A percentile compares a stretch with the other conserved stretches of the same genome.
phyloP scores from a whole-genome alignment of 2,113 vertebrate genomes.

The Pelecanus crispus region DNA sequence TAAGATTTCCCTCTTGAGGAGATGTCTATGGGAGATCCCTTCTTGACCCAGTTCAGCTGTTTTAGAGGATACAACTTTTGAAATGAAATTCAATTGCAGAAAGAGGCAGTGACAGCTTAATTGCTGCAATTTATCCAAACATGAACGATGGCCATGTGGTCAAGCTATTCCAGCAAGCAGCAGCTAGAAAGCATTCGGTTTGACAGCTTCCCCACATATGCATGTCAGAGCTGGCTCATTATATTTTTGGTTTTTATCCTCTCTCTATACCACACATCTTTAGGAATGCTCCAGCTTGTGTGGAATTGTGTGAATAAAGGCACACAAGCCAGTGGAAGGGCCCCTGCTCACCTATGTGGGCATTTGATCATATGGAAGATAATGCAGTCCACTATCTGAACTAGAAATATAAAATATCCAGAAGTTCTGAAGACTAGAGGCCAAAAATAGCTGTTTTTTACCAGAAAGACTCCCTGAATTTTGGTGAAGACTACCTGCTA shows the following conservation, averaged over 20 bases:
- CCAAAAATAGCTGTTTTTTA: neutral
- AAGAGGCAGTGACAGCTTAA: neutral
- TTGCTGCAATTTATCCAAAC: neutral
- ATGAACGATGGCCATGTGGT: accelerated
- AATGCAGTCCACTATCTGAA: neutral
- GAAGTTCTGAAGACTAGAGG: neutral
- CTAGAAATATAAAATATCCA: neutral
- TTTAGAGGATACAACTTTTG: neutral
- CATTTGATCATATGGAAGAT: neutral
- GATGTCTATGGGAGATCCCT: neutral
- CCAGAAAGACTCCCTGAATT: neutral
- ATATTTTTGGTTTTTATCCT: neutral
- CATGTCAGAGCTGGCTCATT: accelerated
- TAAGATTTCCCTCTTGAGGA: neutral
- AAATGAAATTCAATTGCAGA: neutral
- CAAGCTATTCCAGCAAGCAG: neutral
- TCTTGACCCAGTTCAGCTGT: neutral
- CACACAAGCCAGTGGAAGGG: neutral
- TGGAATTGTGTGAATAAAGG: accelerated
- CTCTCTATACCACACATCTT: neutral
- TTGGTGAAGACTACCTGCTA: neutral
- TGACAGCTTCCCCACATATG: neutral
- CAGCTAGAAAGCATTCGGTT: neutral
- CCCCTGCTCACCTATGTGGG: neutral
- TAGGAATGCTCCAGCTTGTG: neutral